Evolutionary conservation across 2,888 invertebrate genomes (phyloP), one percentile per base, ranked within the genome.

Genomic region (Cryptophagus acutangulus): DNA sequence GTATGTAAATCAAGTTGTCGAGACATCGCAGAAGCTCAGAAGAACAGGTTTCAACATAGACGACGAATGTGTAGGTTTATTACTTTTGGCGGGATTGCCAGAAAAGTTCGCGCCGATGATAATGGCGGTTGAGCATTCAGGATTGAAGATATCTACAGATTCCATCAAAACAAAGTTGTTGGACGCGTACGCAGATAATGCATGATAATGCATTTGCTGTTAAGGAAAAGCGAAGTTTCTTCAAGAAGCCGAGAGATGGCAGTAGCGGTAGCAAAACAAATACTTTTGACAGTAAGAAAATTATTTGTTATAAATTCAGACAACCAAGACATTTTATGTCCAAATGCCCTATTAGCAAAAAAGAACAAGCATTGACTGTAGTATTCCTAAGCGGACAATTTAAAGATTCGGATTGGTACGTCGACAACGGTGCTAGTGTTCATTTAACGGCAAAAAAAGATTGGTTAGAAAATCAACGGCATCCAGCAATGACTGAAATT

Each of bases 351-450:
- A 8, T 6, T n/a, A n/a, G n/a, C n/a, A n/a, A n/a, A n/a, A n/a
- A n/a, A n/a, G n/a, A n/a, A n/a, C n/a, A n/a, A n/a, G 14, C 36
- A 36, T 58, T 60, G 43, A 54, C 43, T 47, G 57, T 48, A 16
- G 54, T 53, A 36, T 52, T 52, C 42, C 35, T 48, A 13, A 56
- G 41, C 25, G 46, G 40, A 17, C 33, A 45, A 17, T 54, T 47
- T 36, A 42, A 51, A n/a, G 52, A 48, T 12, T 33, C 33, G n/a
- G 59, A 60, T 17, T 62, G 54, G 49, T 62, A 58, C 28, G 15
- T 59, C 1, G 58, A 61, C 37, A 52, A 52, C 8, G 31, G 31
- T 15, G 14, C 15, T 3, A 31, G 31, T 16, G 31, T 15, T 3
- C 31, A 31, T 31, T 43, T 59, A 26, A 53, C 52, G 12, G 39